Conservation (phyloP, 2,888 invertebrate genomes). For the Sialis lutaria region DNA sequence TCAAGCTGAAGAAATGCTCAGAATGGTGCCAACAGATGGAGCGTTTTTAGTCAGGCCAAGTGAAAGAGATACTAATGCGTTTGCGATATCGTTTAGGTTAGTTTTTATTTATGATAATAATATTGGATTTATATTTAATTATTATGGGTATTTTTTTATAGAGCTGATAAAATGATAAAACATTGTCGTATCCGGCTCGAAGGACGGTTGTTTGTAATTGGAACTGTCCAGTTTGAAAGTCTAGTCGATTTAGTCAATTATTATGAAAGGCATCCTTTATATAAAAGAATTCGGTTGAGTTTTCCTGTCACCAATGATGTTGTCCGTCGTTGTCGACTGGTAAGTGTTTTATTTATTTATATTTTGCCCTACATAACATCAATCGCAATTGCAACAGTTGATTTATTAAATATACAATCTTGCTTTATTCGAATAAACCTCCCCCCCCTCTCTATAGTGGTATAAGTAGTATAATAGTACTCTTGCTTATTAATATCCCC, state of each 20-base stretch:
- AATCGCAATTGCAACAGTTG: neutral
- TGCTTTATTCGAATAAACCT: too few species aligned
- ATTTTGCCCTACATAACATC: neutral
- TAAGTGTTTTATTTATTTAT: slow-evolving; percentile 25
- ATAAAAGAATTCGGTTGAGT: slow-evolving; percentile 74
- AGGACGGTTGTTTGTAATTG: slow-evolving; percentile 78
- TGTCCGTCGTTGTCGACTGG: slow-evolving; percentile 40
- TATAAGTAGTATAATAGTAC: too few species aligned
- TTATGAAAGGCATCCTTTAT: slow-evolving; percentile 81
- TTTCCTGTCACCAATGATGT: slow-evolving; percentile 68
- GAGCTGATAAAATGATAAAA: slow-evolving; percentile 86
- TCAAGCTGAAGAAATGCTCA: slow-evolving; percentile 77
- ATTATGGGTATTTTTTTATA: slow-evolving; percentile 21
- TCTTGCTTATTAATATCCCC: too few species aligned
- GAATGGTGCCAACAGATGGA: slow-evolving; percentile 71
- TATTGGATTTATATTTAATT: neutral
- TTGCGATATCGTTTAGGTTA: slow-evolving; percentile 86
- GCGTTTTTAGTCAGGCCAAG: slow-evolving; percentile 89
- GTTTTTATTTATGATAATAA: slow-evolving; percentile 5
- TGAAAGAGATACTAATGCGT: slow-evolving; percentile 69
- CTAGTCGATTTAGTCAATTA: slow-evolving; percentile 85
- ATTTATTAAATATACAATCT: too few species aligned
- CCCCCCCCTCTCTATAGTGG: too few species aligned
- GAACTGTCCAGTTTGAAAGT: slow-evolving; percentile 86
- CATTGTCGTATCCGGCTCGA: slow-evolving; percentile 92